Evolutionary conservation across 2,113 vertebrate species (phyloP).

Genomic region (Syrrhaptes paradoxus): DNA sequence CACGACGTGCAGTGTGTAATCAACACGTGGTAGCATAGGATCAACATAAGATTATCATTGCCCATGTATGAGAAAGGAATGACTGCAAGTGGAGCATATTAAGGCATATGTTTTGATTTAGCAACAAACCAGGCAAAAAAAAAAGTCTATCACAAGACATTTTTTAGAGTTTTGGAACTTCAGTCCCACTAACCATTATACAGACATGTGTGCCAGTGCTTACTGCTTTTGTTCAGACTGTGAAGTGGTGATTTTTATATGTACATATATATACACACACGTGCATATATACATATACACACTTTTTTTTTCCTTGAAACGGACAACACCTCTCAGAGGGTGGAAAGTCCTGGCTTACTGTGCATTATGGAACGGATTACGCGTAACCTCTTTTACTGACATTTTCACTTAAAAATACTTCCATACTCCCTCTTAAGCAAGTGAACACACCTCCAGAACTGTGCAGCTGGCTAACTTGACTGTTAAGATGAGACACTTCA

Average conservation of each 20-base stretch:
- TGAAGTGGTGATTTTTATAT: neutral
- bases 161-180: neutral
- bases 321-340: neutral
- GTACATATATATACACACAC: neutral
- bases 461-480: neutral
- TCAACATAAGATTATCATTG: neutral
- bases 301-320: fast-evolving
- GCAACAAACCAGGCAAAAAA: neutral
- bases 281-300: fast-evolving
- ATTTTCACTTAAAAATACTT: neutral
- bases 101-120: neutral
- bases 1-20: neutral
- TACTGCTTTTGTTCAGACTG: neutral
- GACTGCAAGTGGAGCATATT: neutral
- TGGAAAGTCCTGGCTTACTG: neutral
- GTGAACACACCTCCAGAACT: neutral
- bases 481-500: neutral
- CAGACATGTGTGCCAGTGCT: neutral
- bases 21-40: neutral
- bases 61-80: neutral
- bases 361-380: neutral
- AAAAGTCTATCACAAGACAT: neutral
- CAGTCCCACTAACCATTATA: neutral
- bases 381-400: neutral
- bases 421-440: neutral